Conservation (phyloP, 2,113 vertebrate genomes). For the Mustela nigripes region DNA sequence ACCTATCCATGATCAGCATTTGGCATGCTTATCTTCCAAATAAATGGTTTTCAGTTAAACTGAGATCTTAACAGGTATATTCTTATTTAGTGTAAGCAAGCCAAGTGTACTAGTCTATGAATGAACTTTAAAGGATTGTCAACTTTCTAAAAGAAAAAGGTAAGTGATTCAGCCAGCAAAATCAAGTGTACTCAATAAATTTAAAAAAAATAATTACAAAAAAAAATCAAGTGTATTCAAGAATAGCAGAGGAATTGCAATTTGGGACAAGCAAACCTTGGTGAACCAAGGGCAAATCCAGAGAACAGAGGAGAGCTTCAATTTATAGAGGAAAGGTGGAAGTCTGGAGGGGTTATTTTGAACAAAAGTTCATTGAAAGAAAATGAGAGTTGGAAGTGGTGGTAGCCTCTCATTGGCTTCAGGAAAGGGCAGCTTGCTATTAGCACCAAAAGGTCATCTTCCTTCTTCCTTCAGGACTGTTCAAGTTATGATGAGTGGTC, state of each 20-base stretch:
- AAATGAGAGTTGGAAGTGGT: neutral
- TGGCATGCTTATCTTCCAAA: neutral
- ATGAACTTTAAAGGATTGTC: neutral
- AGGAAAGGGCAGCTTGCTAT: neutral
- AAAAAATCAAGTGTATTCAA: neutral
- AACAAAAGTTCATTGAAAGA: neutral
- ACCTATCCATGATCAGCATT: neutral
- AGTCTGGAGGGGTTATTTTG: neutral
- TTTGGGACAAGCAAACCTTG: neutral
- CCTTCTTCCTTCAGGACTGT: neutral
- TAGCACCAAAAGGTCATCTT: neutral
- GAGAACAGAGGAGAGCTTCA: neutral
- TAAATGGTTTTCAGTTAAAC: constrained; percentile 11
- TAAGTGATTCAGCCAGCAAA: neutral
- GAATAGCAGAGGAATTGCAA: neutral
- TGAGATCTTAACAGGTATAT: neutral
- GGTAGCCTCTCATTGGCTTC: neutral
- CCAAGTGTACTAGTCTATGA: neutral
- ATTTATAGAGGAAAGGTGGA: neutral
- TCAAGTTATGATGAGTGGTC: neutral
- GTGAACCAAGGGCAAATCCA: neutral
- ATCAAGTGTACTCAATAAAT: neutral
- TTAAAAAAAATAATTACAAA: too few relatives aligned
- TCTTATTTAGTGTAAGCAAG: neutral
- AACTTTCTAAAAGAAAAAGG: neutral